Conservation (phyloP, 2,888 invertebrate species). For the Rosalia funebris region DNA sequence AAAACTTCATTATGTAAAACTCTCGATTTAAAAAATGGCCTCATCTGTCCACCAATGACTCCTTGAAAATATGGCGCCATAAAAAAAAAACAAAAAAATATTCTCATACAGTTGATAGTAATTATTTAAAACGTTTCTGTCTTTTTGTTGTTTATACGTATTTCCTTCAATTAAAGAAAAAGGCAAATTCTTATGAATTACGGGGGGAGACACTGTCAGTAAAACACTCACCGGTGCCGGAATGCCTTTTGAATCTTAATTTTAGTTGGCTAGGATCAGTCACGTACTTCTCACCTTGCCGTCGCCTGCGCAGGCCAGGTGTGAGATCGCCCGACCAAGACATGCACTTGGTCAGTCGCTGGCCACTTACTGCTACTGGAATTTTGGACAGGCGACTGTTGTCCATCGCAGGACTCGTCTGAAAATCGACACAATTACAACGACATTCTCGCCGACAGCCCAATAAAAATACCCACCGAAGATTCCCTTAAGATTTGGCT, state of each 20-base stretch:
- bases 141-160: no score
- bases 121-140: no score
- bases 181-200: no score
- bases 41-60: constrained; percentile 1
- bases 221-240: constrained; percentile 52
- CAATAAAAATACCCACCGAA: constrained; percentile 59
- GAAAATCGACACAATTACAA: constrained; percentile 27
- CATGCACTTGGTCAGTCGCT: constrained; percentile 75
- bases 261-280: constrained; percentile 85
- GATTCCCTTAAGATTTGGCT: constrained; percentile 62
- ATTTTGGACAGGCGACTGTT: constrained; percentile 70
- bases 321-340: constrained; percentile 74
- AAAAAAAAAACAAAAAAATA: constrained; percentile 9
- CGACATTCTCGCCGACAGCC: neutral
- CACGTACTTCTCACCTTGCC: constrained; percentile 84
- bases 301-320: constrained; percentile 79
- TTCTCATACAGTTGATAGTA: no score
- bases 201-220: no score
- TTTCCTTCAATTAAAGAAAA: no score
- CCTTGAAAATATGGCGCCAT: neutral
- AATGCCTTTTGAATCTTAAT: constrained; percentile 78
- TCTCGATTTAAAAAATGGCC: neutral
- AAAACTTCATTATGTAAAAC: neutral
- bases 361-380: constrained; percentile 70
- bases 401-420: constrained; percentile 62